A percentile compares a stretch with the other conserved stretches of the same genome.
Evolutionary conservation across 2,113 vertebrate species (phyloP).

Genomic region (rabbit (Oryctolagus cuniculus)): mOryCun1.1 NC_091435.1:131017501-131018000

Average conservation of each 20-base stretch:
- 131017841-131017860: neutral
- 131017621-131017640: neutral
- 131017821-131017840: neutral
- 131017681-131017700: conserved; percentile 29
- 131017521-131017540: neutral
- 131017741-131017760: conserved; percentile 50
- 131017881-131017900: neutral
- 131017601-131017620: conserved; percentile 7
- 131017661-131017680: neutral
- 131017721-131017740: neutral
- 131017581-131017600: neutral
- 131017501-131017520: conserved; percentile 50
- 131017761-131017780: conserved; percentile 41
- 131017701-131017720: neutral
- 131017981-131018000: neutral
- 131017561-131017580: neutral
- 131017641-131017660: neutral
- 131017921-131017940: neutral
- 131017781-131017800: conserved; percentile 10
- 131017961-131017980: conserved; percentile 3
- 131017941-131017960: conserved; percentile 34
- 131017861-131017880: neutral
- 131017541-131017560: conserved; percentile 55
- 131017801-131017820: neutral
- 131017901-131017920: neutral